These are phyloP conservation scores for Cyprinodon tularosa DNA, from an alignment of 2,113 vertebrate genomes.

Conservation along the genomic window DNA sequence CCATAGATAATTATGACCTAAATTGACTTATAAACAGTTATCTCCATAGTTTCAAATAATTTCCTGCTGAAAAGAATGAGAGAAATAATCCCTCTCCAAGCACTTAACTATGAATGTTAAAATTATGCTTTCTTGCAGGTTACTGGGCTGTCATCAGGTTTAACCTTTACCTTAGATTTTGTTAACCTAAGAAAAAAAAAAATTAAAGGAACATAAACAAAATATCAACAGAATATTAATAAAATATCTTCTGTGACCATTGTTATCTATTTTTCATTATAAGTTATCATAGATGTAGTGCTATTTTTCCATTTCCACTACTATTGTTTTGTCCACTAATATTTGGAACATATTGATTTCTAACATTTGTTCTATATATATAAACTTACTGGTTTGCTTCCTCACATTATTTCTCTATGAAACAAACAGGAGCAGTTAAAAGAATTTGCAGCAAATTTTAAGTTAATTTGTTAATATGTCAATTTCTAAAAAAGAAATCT, in stretches of 20 bases:
- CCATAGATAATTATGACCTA: too few relatives aligned
- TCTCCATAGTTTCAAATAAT: too few relatives aligned
- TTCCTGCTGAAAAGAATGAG: too few relatives aligned
- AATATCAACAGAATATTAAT: not conserved
- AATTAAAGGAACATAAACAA: not conserved
- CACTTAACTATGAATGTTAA: too few relatives aligned
- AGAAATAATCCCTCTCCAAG: too few relatives aligned
- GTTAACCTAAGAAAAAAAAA: not conserved
- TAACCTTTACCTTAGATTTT: not conserved
- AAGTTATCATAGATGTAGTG: not conserved
- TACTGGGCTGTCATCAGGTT: too few relatives aligned
- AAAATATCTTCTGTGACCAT: not conserved
- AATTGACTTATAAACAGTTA: too few relatives aligned
- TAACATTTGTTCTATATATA: not conserved
- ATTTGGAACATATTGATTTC: not conserved
- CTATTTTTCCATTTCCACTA: not conserved
- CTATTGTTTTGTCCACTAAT: not conserved
- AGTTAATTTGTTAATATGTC: too few relatives aligned
- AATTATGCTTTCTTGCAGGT: too few relatives aligned
- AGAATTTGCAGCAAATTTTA: not conserved
- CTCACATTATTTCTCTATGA: not conserved
- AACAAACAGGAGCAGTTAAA: not conserved
- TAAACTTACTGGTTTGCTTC: not conserved
- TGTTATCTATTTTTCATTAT: not conserved
- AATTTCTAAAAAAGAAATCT: too few relatives aligned